A percentile compares a stretch with the other conserved stretches of the same genome.
Conservation (phyloP, 1,140 invertebrate species). For the Zaprionus gabonicus region DNA sequence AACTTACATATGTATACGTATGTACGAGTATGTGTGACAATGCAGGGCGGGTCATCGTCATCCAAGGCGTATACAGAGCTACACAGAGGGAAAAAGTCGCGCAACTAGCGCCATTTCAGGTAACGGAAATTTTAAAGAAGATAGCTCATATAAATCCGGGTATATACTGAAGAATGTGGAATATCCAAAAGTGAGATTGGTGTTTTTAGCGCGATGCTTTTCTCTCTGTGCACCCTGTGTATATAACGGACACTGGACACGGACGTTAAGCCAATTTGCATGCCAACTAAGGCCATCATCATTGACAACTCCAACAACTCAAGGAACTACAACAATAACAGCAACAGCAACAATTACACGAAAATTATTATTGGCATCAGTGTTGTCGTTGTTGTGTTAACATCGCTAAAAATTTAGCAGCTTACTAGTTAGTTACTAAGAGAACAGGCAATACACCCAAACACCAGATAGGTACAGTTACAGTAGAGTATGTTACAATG, state of each 20-base stretch:
- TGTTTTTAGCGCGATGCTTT: background rate
- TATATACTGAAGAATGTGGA: background rate
- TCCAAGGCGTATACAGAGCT: background rate
- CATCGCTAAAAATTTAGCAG: slow-evolving; percentile 37
- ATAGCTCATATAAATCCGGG: background rate
- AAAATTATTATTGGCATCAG: slow-evolving; percentile 10
- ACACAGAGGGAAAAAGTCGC: background rate
- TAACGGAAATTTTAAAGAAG: background rate
- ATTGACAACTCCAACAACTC: slow-evolving; percentile 24
- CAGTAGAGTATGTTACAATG: background rate
- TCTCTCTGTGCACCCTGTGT: background rate
- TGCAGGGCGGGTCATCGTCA: slow-evolving; percentile 2
- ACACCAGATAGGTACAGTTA: slow-evolving; percentile 35
- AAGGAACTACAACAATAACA: slow-evolving; percentile 9
- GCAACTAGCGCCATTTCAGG: background rate
- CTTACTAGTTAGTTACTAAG: slow-evolving; percentile 48
- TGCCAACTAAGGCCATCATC: slow-evolving; percentile 45
- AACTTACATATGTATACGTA: slow-evolving; percentile 17
- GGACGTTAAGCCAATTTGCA: slow-evolving; percentile 68
- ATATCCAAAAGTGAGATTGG: background rate
- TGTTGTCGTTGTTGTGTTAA: slow-evolving; percentile 22
- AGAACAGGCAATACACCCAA: slow-evolving; percentile 39
- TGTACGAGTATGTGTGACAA: background rate
- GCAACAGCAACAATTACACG: slow-evolving; percentile 6
- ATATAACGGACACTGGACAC: slow-evolving; percentile 11